These are phyloP conservation scores for Picus viridis DNA, from an alignment of 2,797 vertebrate genomes.

Conservation along the genomic window DNA sequence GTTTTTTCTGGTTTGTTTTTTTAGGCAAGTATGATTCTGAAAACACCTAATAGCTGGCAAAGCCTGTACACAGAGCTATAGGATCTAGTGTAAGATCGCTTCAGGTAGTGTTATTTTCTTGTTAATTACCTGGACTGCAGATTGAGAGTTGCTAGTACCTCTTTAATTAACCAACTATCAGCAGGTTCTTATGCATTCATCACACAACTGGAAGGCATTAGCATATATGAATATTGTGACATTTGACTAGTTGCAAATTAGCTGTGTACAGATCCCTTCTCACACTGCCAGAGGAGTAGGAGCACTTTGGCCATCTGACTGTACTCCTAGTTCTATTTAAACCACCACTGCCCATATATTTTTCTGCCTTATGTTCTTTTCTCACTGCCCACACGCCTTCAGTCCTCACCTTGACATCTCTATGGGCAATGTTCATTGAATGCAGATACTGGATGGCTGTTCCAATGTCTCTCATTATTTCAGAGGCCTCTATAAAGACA, in stretches of 20 bases:
- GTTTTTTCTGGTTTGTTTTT: not conserved
- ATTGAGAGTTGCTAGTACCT: not conserved
- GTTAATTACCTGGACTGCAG: constrained; percentile 5
- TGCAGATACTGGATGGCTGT: constrained; percentile 94
- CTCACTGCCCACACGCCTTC: not conserved
- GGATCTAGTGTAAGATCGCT: not conserved
- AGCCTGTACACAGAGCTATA: not conserved
- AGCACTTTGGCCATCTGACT: not conserved
- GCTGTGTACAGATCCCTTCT: not conserved
- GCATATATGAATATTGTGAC: constrained; percentile 12
- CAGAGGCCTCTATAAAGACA: constrained; percentile 88
- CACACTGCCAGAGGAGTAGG: not conserved
- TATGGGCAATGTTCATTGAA: constrained; percentile 92
- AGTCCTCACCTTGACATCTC: constrained; percentile 92
- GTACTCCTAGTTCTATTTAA: not conserved
- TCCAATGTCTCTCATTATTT: constrained; percentile 96
- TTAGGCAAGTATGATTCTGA: not conserved
- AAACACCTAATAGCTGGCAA: not conserved
- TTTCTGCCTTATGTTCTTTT: not conserved
- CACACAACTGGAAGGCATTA: constrained; percentile 6
- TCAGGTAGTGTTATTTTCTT: not conserved
- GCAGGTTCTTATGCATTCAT: not conserved
- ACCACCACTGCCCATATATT: not conserved
- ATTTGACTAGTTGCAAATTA: not conserved
- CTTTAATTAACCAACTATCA: constrained; percentile 17